Conservation (phyloP, 2,113 vertebrate species). For the Lontra canadensis region DNA sequence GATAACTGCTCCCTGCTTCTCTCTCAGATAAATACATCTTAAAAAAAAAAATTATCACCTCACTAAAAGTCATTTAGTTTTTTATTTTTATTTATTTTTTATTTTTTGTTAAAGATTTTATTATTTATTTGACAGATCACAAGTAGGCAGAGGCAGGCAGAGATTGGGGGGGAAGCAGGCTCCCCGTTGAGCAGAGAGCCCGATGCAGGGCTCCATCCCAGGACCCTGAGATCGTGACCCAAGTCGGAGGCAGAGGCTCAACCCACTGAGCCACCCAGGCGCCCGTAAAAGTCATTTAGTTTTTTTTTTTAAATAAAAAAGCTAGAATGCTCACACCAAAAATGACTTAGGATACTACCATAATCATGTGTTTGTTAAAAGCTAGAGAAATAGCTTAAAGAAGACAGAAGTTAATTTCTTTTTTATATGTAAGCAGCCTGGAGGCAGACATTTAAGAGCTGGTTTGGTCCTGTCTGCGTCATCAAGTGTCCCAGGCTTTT, state of each 20-base stretch:
- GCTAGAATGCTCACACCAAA: background rate
- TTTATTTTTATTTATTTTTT: background rate
- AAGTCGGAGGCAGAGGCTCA: too few relatives aligned
- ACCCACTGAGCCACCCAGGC: too few relatives aligned
- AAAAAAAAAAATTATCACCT: background rate
- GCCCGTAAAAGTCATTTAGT: background rate
- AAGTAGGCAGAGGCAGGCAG: too few relatives aligned
- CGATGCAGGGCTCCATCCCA: too few relatives aligned
- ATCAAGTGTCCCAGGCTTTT: background rate
- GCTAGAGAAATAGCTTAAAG: background rate
- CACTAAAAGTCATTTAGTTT: background rate
- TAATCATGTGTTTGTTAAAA: constrained; percentile 13
- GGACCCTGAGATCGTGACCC: too few relatives aligned
- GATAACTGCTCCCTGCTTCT: background rate
- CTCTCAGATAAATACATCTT: background rate
- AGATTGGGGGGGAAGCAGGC: too few relatives aligned
- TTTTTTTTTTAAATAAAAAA: constrained; percentile 47
- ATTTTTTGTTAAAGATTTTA: too few relatives aligned
- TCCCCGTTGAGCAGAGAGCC: too few relatives aligned
- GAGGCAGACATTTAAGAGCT: constrained; percentile 5
- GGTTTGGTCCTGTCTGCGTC: background rate
- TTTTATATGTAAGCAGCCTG: background rate
- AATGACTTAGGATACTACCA: background rate
- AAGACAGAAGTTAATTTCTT: background rate
- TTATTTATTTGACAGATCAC: too few relatives aligned